Base-by-base conservation (phyloP, 2,888 invertebrate genomes). In the Linnaemya tessellans region DNA sequence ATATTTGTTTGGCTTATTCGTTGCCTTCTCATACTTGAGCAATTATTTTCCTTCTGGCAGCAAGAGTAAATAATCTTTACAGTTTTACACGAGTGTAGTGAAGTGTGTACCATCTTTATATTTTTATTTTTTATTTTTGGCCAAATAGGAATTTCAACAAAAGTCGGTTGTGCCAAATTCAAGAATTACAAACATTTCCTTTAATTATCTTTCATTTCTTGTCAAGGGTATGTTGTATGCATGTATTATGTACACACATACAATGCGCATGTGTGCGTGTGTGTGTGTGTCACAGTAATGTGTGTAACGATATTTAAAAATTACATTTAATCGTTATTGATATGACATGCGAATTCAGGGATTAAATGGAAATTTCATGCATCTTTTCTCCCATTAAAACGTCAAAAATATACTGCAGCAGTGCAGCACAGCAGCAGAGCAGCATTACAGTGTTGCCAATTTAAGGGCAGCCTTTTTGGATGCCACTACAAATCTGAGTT, bases 131-230 rank as follows among this genome's bases (percentile, higher is more conserved):
- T 10, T 43, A 30, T 35, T 67, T 60, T 54, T 62, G 68, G 60
- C 68, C 67, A 68, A 68, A 60, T 74, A 75, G 25, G 10, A 75
- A 80, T 74, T 54, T 41, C 60, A 74, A 68, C 67, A 54, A 68
- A 43, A 62, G 49, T 10, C 49, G 62, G 22, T 62, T 75, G 81
- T 75, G 81, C 81, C 81, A 81, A 81, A 75, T 73, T 71, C 25
- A 54, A 56, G 71, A 54, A 62, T 64, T 41, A 51, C 41, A 70
- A 70, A 70, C 18, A 70, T 62, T 79, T 79, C 54, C 64, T 68
- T 79, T 70, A 70, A 79, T 79, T 79, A 51, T 62, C 25, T 79
- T 43, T 35, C 41, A 15, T 51, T 71, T 43, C 70, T 62, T 54
- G 62, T 71, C 62, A 71, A 71, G 62, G 20, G 10, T 22, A 54